Evolutionary conservation across 2,797 vertebrate genomes (phyloP).

Genomic region (Dromococcyx pavoninus): DNA sequence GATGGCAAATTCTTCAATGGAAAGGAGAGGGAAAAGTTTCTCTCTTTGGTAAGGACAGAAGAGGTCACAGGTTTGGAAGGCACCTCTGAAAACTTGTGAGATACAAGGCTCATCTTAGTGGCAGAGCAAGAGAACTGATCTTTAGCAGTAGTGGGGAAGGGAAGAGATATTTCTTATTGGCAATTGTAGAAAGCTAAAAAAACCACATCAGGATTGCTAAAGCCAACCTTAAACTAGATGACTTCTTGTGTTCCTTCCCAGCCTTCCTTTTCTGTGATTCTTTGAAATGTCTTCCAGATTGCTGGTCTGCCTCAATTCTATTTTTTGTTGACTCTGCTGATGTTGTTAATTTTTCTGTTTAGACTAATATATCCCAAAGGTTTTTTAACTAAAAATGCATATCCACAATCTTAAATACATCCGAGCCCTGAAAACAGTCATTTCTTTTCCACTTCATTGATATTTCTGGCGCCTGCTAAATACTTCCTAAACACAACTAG

Average conservation of each 20-base stretch:
- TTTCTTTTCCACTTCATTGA: background rate
- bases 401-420: background rate
- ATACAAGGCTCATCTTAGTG: background rate
- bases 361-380: background rate
- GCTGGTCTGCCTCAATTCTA: background rate
- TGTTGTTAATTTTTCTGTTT: background rate
- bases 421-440: background rate
- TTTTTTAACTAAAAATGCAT: background rate
- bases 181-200: background rate
- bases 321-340: background rate
- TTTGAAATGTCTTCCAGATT: background rate
- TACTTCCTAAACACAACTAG: background rate
- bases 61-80: background rate
- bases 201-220: background rate
- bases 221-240: background rate
- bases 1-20: background rate
- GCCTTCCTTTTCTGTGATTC: background rate
- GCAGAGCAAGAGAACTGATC: background rate
- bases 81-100: background rate
- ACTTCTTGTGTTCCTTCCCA: background rate
- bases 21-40: background rate
- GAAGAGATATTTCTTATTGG: background rate
- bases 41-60: background rate
- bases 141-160: background rate
- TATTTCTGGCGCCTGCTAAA: background rate